phyloP scores from a whole-genome alignment of 2,113 vertebrate genomes.

The Misgurnus mizolepis region DNA sequence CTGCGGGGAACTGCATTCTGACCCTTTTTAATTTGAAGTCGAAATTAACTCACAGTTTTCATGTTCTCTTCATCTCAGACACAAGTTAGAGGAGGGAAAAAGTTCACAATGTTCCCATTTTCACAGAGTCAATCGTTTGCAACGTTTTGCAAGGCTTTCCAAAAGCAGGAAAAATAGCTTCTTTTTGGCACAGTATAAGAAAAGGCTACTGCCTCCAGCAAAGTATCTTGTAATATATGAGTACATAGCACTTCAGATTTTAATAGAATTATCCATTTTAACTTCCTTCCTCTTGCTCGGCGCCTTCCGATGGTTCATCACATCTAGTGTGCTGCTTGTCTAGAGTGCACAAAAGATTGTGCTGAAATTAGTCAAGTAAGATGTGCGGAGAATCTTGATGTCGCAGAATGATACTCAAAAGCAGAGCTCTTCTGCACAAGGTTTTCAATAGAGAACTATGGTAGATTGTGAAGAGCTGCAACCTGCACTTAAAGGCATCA shows the following conservation, averaged over 20 bases:
- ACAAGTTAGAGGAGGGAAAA: background rate
- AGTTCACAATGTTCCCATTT: slow-evolving; percentile 13
- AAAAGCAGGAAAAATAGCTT: slow-evolving; percentile 1
- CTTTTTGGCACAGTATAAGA: slow-evolving; percentile 3
- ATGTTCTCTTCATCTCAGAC: background rate
- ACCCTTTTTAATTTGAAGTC: slow-evolving; percentile 26
- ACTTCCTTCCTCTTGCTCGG: background rate
- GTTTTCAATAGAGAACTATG: slow-evolving; percentile 13
- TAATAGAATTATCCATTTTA: slow-evolving; percentile 26
- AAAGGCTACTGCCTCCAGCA: slow-evolving; percentile 10
- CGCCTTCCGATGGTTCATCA: background rate
- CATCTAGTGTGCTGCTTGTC: background rate
- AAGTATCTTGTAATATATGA: slow-evolving; percentile 18
- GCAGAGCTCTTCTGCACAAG: background rate
- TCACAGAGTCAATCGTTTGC: slow-evolving; percentile 3
- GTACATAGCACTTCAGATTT: slow-evolving; percentile 25
- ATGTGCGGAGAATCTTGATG: slow-evolving; percentile 47
- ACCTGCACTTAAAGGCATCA: background rate
- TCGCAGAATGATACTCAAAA: slow-evolving; percentile 46
- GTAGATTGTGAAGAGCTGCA: slow-evolving; percentile 32
- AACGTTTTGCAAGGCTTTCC: background rate
- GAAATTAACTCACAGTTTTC: slow-evolving; percentile 3
- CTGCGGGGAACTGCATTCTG: slow-evolving; percentile 8
- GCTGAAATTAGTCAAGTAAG: slow-evolving; percentile 42
- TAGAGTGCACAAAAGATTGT: slow-evolving; percentile 12